Evolutionary conservation across 1,140 invertebrate species (phyloP).

Genomic region (Listronotus bonariensis): DNA sequence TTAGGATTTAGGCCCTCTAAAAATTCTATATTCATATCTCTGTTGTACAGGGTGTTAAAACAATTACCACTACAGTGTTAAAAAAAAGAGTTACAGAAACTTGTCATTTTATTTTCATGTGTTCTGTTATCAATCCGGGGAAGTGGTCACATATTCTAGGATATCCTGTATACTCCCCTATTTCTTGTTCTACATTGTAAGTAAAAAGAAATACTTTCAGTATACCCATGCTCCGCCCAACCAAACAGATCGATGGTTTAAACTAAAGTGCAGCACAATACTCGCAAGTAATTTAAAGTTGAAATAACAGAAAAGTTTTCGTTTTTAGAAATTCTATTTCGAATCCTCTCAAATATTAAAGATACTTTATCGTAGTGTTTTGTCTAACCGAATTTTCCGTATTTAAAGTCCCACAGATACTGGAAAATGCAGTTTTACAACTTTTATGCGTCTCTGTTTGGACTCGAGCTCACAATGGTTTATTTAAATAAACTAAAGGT

Average conservation of each 20-base stretch:
- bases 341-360: constrained; percentile 24
- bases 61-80: too few relatives aligned
- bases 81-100: too few relatives aligned
- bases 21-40: too few relatives aligned
- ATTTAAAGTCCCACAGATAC: constrained; percentile 12
- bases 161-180: too few relatives aligned
- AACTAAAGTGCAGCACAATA: background rate
- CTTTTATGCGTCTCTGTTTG: constrained; percentile 16
- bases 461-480: background rate
- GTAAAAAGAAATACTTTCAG: too few relatives aligned
- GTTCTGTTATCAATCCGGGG: too few relatives aligned
- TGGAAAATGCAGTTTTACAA: constrained; percentile 16
- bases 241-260: constrained; percentile 13
- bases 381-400: constrained; percentile 20
- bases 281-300: constrained; percentile 20
- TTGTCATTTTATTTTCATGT: too few relatives aligned
- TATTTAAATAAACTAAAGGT: too few relatives aligned
- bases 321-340: constrained; percentile 15
- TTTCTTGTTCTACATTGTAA: too few relatives aligned
- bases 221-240: background rate
- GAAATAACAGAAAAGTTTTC: constrained; percentile 8
- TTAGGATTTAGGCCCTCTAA: too few relatives aligned
- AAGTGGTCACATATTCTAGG: too few relatives aligned
- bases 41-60: too few relatives aligned
- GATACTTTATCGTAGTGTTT: constrained; percentile 21